phyloP scores from a whole-genome alignment of 2,113 vertebrate genomes.

The Labeo rohita region DNA sequence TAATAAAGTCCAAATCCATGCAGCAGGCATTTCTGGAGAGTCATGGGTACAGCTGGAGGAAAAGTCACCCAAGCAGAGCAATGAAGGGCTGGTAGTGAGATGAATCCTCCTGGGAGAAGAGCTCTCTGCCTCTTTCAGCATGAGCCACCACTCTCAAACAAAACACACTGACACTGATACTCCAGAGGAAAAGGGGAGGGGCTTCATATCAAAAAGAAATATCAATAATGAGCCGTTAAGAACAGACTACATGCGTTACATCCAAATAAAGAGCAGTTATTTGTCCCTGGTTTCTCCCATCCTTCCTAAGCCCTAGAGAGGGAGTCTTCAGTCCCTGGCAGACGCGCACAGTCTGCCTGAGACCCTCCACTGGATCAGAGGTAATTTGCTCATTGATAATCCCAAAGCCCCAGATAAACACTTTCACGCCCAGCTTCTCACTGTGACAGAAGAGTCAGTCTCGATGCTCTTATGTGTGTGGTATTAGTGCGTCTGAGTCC shows the following conservation, averaged over 20 bases:
- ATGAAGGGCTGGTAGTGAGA: constrained; percentile 38
- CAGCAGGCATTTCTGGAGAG: constrained; percentile 24
- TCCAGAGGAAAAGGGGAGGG: constrained; percentile 25
- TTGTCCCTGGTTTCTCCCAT: background rate
- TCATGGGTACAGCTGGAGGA: constrained; percentile 47
- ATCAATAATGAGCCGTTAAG: constrained; percentile 18
- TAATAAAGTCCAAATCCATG: constrained; percentile 18
- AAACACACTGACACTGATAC: constrained; percentile 7
- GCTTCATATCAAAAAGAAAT: background rate
- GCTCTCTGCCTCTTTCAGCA: constrained; percentile 34
- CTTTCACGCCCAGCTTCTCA: constrained; percentile 7
- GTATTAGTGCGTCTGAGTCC: background rate
- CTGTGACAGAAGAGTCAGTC: background rate
- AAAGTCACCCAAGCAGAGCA: constrained; percentile 24
- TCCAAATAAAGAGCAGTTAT: constrained; percentile 1
- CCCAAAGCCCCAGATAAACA: constrained; percentile 34
- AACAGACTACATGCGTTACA: background rate
- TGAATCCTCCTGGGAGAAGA: constrained; percentile 40
- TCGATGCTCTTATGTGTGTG: background rate
- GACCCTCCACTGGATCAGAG: constrained; percentile 37
- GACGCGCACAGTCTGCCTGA: constrained; percentile 13
- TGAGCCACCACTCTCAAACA: constrained; percentile 26
- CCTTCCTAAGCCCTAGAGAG: background rate
- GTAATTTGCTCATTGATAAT: constrained; percentile 38
- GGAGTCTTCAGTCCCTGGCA: background rate